Base-by-base conservation (phyloP, 2,113 vertebrate genomes). In the Cheirogaleus medius region DNA sequence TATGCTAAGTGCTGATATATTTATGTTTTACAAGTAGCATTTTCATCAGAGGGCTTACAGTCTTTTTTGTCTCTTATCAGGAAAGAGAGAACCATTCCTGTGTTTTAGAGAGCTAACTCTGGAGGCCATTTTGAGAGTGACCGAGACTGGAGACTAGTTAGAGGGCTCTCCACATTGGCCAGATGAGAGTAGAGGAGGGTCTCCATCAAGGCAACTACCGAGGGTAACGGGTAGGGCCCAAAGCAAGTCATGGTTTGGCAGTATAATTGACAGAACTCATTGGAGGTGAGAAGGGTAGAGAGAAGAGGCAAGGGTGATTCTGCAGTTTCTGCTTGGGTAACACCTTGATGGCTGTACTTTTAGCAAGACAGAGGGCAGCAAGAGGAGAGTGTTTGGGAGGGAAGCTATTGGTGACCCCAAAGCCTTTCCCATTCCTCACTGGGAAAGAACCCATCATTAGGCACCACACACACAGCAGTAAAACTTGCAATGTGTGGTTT, bases 11-110 rank as follows among this genome's bases (percentile, higher is more conserved):
- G 56, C 84, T 92, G 58, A 37, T 23, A 18, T 2, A 42, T 82
- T 88, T 63, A 63, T 77, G 29, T 87, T 69, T 87, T 88, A 74
- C 25, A 89, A 15, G 20, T 71, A 76, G 44, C 49, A 29, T 87
- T 90, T 68, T 81, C 47, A 77, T 63, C 20, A 3, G 6, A 27
- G 56, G 29, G 54, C n/a, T 82, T 25, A 23, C 0, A 47, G 76
- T 76, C 74, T 81, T 83, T 13, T 27, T 37, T 86, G 49, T 88
- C 63, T 90, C 27, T 87, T 64, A 34, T 4, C 32, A 60, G 68
- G 58, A 78, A 66, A 44, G 87, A 68, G 87, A 71, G 85, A 49
- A 34, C 49, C 2, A 2, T 39, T 63, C 21, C 27, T 86, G 10
- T 56, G 44, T 74, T 88, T 91, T 60, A 76, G 66, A 42, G 87